Conservation (phyloP, 2,888 invertebrate species). For the Aphodius granarius region DNA sequence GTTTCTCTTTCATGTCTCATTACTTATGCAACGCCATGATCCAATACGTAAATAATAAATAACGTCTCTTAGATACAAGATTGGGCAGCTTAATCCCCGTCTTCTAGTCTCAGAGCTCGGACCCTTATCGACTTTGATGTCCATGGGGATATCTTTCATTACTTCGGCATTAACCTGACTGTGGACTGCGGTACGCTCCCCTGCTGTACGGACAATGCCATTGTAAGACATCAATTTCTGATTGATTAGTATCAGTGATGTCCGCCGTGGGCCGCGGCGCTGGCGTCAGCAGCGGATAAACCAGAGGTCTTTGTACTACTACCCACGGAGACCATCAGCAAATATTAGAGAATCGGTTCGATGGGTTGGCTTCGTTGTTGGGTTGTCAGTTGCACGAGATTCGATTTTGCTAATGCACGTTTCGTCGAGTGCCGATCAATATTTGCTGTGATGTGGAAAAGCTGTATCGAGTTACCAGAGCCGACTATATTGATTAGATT, state of each 20-base stretch:
- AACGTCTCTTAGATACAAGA: not conserved
- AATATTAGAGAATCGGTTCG: conserved; percentile 22
- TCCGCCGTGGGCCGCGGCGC: conserved; percentile 8
- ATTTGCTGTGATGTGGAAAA: conserved; percentile 12
- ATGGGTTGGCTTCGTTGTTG: not conserved
- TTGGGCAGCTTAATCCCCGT: not conserved
- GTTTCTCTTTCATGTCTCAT: not conserved
- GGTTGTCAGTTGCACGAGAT: conserved; percentile 14
- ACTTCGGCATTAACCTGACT: not conserved
- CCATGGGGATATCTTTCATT: not conserved
- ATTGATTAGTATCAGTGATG: conserved; percentile 34
- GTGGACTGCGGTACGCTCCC: not conserved
- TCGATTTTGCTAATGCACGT: conserved; percentile 18
- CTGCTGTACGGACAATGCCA: conserved; percentile 23
- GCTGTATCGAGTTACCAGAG: conserved; percentile 12
- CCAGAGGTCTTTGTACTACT: not conserved
- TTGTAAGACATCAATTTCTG: conserved; percentile 32
- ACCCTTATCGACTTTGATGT: not conserved
- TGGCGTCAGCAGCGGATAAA: conserved; percentile 29
- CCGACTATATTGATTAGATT: not conserved
- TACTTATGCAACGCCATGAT: not conserved
- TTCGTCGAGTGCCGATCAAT: conserved; percentile 8
- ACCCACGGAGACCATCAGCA: conserved; percentile 11
- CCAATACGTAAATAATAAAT: not conserved
- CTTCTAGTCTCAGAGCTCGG: not conserved